phyloP scores from a whole-genome alignment of 2,888 invertebrate genomes.

The Calameuta pallipes region DNA sequence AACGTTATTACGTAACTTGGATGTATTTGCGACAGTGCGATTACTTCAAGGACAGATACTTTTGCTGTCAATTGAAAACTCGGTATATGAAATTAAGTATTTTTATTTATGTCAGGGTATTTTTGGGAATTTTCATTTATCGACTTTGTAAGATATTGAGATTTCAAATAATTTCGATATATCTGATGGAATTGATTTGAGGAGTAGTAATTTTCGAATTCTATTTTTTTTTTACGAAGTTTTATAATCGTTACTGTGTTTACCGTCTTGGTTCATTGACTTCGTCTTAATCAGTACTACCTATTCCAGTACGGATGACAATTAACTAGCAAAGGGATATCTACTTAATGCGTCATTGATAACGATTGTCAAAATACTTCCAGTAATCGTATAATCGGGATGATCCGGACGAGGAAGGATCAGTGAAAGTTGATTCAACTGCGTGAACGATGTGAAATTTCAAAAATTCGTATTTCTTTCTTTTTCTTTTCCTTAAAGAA shows the following conservation, averaged over 20 bases:
- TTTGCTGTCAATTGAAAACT: neutral
- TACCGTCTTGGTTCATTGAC: neutral
- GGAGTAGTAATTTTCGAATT: no score
- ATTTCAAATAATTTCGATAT: no score
- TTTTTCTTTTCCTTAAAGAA: neutral
- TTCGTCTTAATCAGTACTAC: neutral
- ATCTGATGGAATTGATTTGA: no score
- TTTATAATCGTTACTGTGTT: neutral
- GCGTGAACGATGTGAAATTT: neutral
- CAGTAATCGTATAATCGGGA: no score
- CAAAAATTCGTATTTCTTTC: neutral
- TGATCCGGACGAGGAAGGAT: no score
- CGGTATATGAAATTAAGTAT: neutral
- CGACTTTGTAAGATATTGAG: no score
- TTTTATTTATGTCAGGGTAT: neutral
- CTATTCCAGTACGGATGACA: neutral
- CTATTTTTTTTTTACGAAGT: neutral
- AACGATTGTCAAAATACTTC: neutral
- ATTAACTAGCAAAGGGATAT: neutral
- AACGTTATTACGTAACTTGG: neutral
- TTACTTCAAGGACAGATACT: neutral
- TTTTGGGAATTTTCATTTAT: neutral
- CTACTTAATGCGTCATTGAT: neutral
- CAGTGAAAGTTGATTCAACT: neutral
- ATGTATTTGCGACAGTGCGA: neutral